phyloP scores from a whole-genome alignment of 1,140 invertebrate genomes.

The Cyphomyrmex costatus region DNA sequence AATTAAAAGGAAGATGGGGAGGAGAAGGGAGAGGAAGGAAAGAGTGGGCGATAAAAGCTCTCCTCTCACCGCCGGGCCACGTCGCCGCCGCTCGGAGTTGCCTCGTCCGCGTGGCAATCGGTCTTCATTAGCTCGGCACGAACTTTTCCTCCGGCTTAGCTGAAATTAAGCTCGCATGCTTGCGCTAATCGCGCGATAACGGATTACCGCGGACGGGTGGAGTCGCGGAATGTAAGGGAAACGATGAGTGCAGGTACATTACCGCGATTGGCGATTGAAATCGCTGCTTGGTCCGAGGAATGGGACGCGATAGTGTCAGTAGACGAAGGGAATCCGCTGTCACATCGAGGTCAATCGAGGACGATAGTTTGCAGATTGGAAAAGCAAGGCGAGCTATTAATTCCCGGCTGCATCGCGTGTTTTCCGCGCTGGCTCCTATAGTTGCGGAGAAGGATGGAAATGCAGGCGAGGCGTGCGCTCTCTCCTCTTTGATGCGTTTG shows the following conservation, averaged over 20 bases:
- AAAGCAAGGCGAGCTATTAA: constrained; percentile 56
- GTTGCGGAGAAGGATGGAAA: not conserved
- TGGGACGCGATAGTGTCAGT: not conserved
- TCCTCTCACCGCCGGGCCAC: constrained; percentile 35
- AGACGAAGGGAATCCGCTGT: constrained; percentile 37
- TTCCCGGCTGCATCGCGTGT: constrained; percentile 2
- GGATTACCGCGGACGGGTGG: constrained; percentile 63
- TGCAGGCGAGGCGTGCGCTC: not conserved
- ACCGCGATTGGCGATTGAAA: constrained; percentile 33
- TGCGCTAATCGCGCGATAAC: constrained; percentile 74
- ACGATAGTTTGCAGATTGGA: constrained; percentile 54
- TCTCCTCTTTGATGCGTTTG: constrained; percentile 35
- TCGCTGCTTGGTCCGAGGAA: not conserved
- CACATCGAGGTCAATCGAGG: no score
- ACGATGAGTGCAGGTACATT: constrained; percentile 22
- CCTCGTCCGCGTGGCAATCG: constrained; percentile 66
- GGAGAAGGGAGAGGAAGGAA: no score
- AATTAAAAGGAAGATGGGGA: constrained; percentile 66
- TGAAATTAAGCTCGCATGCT: constrained; percentile 74
- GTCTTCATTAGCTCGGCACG: constrained; percentile 72
- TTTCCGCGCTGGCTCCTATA: not conserved
- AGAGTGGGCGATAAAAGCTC: constrained; percentile 68
- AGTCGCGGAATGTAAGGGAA: not conserved
- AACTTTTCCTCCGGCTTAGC: constrained; percentile 76
- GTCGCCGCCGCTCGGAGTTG: constrained; percentile 22